Percentiles rank a stretch among this genome's conserved stretches.
phyloP scores from a whole-genome alignment of 1,140 invertebrate species.

The Pogonus chalceus region DNA sequence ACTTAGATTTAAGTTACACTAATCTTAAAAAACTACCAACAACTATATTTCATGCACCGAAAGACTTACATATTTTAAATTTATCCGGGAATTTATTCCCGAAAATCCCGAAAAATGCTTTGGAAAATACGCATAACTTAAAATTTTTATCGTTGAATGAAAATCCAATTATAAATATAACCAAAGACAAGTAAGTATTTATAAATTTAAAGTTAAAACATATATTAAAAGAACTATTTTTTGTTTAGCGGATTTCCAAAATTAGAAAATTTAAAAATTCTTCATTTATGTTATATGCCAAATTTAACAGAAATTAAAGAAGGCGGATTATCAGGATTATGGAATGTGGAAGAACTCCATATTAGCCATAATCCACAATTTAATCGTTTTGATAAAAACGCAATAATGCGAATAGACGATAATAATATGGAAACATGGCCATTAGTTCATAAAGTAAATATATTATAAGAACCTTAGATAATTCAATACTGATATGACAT shows the following conservation, averaged over 20 bases:
- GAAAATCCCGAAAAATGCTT: slow-evolving; percentile 43
- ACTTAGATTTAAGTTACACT: slow-evolving; percentile 57
- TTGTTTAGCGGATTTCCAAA: slow-evolving; percentile 47
- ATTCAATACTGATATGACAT: slow-evolving; percentile 7
- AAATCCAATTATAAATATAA: slow-evolving; percentile 50
- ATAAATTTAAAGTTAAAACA: slow-evolving; percentile 2
- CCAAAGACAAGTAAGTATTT: slow-evolving; percentile 31
- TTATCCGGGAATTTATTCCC: slow-evolving; percentile 57
- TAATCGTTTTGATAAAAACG: slow-evolving; percentile 41
- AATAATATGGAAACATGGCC: slow-evolving; percentile 45
- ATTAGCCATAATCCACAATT: slow-evolving; percentile 49
- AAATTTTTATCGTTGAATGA: slow-evolving; percentile 52
- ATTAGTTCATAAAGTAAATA: slow-evolving; percentile 42
- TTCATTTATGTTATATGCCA: slow-evolving; percentile 54
- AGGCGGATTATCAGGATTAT: slow-evolving; percentile 41
- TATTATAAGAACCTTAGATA: slow-evolving; percentile 3
- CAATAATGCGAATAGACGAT: slow-evolving; percentile 37
- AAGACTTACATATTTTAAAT: slow-evolving; percentile 50
- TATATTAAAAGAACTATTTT: slow-evolving; percentile 13
- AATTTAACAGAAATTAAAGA: slow-evolving; percentile 43
- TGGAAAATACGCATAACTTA: slow-evolving; percentile 47
- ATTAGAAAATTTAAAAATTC: slow-evolving; percentile 45
- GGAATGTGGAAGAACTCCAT: slow-evolving; percentile 39
- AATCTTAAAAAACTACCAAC: slow-evolving; percentile 47
- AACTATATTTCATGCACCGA: slow-evolving; percentile 53